A percentile compares a stretch with the other conserved stretches of the same genome.
phyloP scores from a whole-genome alignment of 2,113 vertebrate species.

The Pimephales promelas region DNA sequence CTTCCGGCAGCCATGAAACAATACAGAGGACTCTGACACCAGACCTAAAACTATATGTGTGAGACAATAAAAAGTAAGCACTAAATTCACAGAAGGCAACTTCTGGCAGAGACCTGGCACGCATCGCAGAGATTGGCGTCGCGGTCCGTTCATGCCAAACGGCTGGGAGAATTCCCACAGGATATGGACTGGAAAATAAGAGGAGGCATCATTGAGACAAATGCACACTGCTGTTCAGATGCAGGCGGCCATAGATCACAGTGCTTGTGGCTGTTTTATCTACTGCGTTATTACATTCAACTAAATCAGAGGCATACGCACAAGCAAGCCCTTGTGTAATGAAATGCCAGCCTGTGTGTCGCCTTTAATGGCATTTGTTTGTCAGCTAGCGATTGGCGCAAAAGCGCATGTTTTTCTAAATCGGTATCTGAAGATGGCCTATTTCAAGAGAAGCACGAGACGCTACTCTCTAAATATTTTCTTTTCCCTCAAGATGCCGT shows the following conservation, averaged over 20 bases:
- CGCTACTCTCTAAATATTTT: slow-evolving; percentile 35
- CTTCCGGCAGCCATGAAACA: slow-evolving; percentile 33
- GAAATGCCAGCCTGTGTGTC: slow-evolving; percentile 9
- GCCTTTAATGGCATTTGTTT: slow-evolving; percentile 21
- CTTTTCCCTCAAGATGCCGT: slow-evolving; percentile 27
- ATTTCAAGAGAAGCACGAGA: slow-evolving; percentile 18
- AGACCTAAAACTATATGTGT: slow-evolving; percentile 5
- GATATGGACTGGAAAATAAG: slow-evolving; percentile 15
- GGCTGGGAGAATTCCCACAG: slow-evolving; percentile 25
- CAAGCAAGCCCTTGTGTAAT: slow-evolving; percentile 34
- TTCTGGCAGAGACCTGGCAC: neutral
- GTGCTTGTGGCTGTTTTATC: slow-evolving; percentile 31
- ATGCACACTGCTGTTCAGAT: slow-evolving; percentile 34
- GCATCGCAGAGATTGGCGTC: neutral
- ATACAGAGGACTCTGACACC: slow-evolving; percentile 35
- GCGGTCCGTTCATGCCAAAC: neutral
- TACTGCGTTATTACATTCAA: slow-evolving; percentile 26
- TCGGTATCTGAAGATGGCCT: slow-evolving; percentile 31
- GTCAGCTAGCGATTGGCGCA: slow-evolving; percentile 2
- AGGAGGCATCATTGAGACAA: slow-evolving; percentile 38
- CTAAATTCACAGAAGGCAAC: slow-evolving; percentile 6
- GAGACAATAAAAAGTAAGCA: neutral
- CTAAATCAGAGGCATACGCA: slow-evolving; percentile 29
- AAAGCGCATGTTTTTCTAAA: slow-evolving; percentile 23
- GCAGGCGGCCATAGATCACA: slow-evolving; percentile 40